phyloP scores from a whole-genome alignment of 2,113 vertebrate species.

The Scophthalmus maximus region DNA sequence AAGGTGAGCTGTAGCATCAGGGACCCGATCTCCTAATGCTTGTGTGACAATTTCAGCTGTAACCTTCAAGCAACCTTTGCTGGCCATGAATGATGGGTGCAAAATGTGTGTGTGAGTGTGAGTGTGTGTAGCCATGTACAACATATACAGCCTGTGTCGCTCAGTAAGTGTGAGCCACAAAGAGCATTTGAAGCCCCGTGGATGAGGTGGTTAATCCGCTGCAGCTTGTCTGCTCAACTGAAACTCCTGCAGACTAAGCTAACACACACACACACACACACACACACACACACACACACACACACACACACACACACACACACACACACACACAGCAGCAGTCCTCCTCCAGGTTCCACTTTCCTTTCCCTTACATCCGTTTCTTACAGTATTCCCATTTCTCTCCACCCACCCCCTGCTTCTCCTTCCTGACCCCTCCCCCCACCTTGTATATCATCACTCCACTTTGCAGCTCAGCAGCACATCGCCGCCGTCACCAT shows the following conservation, averaged over 20 bases:
- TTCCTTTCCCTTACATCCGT: slow-evolving; percentile 32
- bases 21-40: slow-evolving; percentile 48
- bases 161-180: neutral
- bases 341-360: slow-evolving; percentile 23
- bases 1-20: slow-evolving; percentile 59
- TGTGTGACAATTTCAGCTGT: slow-evolving; percentile 54
- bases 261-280: too few species aligned
- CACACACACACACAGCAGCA: too few species aligned
- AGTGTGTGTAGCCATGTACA: neutral
- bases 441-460: slow-evolving; percentile 73
- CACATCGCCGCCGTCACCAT: slow-evolving; percentile 86
- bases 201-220: slow-evolving; percentile 19
- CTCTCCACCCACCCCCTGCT: slow-evolving; percentile 61
- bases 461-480: slow-evolving; percentile 74
- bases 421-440: slow-evolving; percentile 63
- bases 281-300: too few species aligned
- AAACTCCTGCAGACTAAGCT: slow-evolving; percentile 35
- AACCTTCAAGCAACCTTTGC: slow-evolving; percentile 64
- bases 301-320: too few species aligned
- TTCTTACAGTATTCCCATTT: slow-evolving; percentile 46
- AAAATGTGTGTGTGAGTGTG: neutral
- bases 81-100: slow-evolving; percentile 4
- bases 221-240: slow-evolving; percentile 26
- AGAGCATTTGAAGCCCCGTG: slow-evolving; percentile 8
- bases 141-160: neutral